Conservation (phyloP, 2,113 vertebrate genomes). For the Ptychochromis oligacanthus region DNA sequence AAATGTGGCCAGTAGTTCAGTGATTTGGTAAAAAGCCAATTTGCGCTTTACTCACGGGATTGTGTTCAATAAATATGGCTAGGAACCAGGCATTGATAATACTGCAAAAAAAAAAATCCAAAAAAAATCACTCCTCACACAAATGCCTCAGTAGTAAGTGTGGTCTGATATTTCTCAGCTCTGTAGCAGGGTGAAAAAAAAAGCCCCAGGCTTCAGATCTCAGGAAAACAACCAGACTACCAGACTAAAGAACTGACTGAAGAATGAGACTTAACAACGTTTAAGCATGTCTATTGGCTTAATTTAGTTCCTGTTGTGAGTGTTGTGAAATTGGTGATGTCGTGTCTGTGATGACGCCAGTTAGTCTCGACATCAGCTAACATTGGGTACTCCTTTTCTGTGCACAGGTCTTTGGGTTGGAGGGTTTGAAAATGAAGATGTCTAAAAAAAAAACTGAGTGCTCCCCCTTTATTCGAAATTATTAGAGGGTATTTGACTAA, state of each 20-base stretch:
- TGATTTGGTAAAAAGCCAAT: background rate
- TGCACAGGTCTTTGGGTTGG: background rate
- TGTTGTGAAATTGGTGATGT: background rate
- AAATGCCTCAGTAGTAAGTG: background rate
- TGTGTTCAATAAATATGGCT: background rate
- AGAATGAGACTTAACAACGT: too few relatives aligned
- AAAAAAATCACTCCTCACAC: background rate
- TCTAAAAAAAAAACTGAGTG: too few relatives aligned
- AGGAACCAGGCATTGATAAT: background rate
- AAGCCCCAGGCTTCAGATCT: background rate
- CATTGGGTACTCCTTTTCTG: background rate
- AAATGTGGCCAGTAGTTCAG: background rate
- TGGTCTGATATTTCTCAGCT: background rate
- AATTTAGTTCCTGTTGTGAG: background rate
- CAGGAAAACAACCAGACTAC: background rate
- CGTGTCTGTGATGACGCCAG: background rate
- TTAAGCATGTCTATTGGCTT: background rate
- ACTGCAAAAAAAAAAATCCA: background rate
- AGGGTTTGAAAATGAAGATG: too few relatives aligned
- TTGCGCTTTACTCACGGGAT: background rate
- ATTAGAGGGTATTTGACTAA: background rate
- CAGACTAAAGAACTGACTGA: too few relatives aligned
- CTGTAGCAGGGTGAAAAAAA: background rate
- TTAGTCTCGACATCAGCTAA: background rate
- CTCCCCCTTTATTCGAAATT: background rate